These are phyloP conservation scores for Sphenopsis melanotis DNA, from an alignment of 2,797 vertebrate species.

Conservation along the genomic window DNA sequence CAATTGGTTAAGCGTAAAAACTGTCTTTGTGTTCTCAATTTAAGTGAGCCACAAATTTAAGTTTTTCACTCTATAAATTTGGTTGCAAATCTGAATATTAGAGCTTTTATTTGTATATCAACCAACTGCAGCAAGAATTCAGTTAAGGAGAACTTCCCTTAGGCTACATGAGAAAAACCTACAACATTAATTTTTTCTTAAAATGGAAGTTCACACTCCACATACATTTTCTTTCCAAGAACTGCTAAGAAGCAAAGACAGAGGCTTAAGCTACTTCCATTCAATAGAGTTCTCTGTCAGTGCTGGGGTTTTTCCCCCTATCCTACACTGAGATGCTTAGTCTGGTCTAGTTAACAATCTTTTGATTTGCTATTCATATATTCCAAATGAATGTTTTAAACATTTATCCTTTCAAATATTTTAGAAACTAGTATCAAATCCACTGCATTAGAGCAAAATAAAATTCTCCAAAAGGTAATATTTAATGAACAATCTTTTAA, in stretches of 20 bases:
- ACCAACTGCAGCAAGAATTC: neutral
- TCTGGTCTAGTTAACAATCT: neutral
- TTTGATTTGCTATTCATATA: neutral
- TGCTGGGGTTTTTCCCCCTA: rapidly evolving
- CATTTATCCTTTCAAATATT: neutral
- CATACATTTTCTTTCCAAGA: neutral
- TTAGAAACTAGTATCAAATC: neutral
- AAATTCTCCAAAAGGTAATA: neutral
- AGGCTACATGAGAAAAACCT: neutral
- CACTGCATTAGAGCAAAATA: neutral
- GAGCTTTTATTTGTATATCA: neutral
- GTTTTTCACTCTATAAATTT: neutral
- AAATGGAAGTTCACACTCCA: neutral
- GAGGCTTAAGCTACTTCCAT: neutral
- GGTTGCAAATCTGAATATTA: neutral
- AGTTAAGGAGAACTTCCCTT: neutral
- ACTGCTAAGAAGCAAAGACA: neutral
- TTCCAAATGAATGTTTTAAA: neutral
- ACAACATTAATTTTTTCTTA: neutral
- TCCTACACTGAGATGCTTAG: neutral
- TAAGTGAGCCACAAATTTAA: neutral
- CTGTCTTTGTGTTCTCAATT: neutral
- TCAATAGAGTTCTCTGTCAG: neutral
- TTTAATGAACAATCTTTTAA: neutral
- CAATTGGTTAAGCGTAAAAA: neutral